Conservation (phyloP, 2,888 invertebrate genomes). For the Linnaemya vulpina region DNA sequence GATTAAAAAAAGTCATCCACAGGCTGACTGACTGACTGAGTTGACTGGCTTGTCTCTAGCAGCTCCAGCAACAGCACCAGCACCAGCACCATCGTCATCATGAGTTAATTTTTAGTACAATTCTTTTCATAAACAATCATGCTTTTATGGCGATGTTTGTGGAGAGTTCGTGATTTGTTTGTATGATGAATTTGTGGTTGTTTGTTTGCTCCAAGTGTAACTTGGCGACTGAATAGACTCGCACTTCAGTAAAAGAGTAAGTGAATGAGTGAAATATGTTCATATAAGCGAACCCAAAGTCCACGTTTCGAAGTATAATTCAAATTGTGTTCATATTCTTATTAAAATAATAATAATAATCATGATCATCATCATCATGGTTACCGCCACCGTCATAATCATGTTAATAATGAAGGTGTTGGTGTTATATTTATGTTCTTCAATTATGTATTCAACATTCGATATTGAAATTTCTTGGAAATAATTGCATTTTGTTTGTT, state of each 20-base stretch:
- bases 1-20: neutral
- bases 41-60: neutral
- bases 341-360: conserved; percentile 27
- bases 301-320: conserved; percentile 54
- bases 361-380: conserved; percentile 3
- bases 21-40: neutral
- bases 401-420: conserved; percentile 52
- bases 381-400: neutral
- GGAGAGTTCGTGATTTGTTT: conserved; percentile 69
- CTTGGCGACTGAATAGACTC: conserved; percentile 7
- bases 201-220: conserved; percentile 39
- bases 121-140: conserved; percentile 63
- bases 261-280: conserved; percentile 24
- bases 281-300: conserved; percentile 27
- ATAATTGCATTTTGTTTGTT: conserved; percentile 55
- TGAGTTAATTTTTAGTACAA: conserved; percentile 41
- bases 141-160: conserved; percentile 53
- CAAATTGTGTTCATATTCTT: conserved; percentile 45
- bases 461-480: conserved; percentile 71
- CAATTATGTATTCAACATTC: conserved; percentile 71
- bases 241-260: conserved; percentile 19
- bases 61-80: neutral
- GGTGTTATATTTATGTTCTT: conserved; percentile 71
- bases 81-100: conserved; percentile 27
- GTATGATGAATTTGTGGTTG: conserved; percentile 57